Evolutionary conservation across 2,888 invertebrate genomes (phyloP).

Genomic region (Cheilosia pagana): DNA sequence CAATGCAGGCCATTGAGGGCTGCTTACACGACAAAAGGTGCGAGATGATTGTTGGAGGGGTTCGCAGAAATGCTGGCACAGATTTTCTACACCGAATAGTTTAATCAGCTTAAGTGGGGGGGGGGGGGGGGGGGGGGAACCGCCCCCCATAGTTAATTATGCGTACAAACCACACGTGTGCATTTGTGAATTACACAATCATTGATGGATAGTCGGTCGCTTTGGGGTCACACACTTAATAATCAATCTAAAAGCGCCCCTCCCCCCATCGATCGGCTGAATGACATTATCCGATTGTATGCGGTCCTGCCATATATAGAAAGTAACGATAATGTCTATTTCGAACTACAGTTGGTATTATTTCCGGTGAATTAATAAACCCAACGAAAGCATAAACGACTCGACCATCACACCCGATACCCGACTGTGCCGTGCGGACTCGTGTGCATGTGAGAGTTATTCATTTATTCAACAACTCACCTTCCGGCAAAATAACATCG

Average conservation of each 20-base stretch:
- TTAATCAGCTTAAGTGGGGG: background rate
- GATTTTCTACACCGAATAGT: background rate
- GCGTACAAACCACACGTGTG: background rate
- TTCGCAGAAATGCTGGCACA: no score
- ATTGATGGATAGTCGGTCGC: background rate
- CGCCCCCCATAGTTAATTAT: no score
- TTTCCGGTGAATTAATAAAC: constrained; percentile 34
- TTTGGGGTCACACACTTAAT: constrained; percentile 4
- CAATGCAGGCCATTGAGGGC: constrained; percentile 29
- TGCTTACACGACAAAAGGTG: no score
- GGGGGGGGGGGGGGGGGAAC: no score
- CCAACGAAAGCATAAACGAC: constrained; percentile 12
- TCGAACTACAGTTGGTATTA: constrained; percentile 43
- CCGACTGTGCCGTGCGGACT: constrained; percentile 1
- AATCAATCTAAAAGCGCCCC: constrained; percentile 22
- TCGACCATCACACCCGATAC: constrained; percentile 24
- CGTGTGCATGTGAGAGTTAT: constrained; percentile 47
- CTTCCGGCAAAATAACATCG: constrained; percentile 71
- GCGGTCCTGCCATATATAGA: constrained; percentile 1
- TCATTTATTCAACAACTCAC: constrained; percentile 73
- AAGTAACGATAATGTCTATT: constrained; percentile 33
- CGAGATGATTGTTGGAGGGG: no score
- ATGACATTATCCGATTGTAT: constrained; percentile 1
- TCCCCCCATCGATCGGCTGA: background rate
- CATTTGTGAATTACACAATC: background rate